Conservation (phyloP, 2,113 vertebrate species). For the Rhinopomastus cyanomelas region DNA sequence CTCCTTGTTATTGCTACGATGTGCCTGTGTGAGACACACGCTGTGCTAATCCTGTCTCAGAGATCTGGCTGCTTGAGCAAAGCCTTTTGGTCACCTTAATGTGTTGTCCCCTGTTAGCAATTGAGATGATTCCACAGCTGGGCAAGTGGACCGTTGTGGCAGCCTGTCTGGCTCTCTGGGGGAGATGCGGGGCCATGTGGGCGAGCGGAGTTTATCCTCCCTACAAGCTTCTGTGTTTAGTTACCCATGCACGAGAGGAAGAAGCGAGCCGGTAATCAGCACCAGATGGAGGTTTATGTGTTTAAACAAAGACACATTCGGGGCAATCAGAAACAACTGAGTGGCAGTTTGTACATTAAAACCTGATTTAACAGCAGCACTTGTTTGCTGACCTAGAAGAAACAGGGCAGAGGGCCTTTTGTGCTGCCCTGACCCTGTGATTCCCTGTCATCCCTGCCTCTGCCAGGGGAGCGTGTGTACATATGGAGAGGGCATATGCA, state of each 20-base stretch:
- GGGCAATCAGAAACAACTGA: slow-evolving; percentile 15
- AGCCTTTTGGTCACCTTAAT: not conserved
- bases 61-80: not conserved
- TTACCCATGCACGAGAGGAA: not conserved
- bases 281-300: slow-evolving; percentile 26
- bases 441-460: not conserved
- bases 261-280: not conserved
- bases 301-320: slow-evolving; percentile 51
- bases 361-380: not conserved
- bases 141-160: not conserved
- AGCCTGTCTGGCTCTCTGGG: not conserved
- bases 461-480: not conserved
- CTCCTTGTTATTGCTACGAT: not conserved
- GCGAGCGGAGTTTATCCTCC: not conserved
- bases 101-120: not conserved
- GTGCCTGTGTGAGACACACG: not conserved
- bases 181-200: not conserved
- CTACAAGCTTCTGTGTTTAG: slow-evolving; percentile 7
- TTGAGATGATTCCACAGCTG: not conserved
- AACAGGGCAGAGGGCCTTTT: not conserved
- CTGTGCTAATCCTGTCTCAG: not conserved
- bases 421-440: not conserved
- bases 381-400: slow-evolving; percentile 3
- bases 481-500: not conserved
- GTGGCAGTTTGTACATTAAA: not conserved